A percentile compares a stretch with the other conserved stretches of the same genome.
Evolutionary conservation across 2,797 vertebrate genomes (phyloP).

Genomic region (Psittacula derbiana): DNA sequence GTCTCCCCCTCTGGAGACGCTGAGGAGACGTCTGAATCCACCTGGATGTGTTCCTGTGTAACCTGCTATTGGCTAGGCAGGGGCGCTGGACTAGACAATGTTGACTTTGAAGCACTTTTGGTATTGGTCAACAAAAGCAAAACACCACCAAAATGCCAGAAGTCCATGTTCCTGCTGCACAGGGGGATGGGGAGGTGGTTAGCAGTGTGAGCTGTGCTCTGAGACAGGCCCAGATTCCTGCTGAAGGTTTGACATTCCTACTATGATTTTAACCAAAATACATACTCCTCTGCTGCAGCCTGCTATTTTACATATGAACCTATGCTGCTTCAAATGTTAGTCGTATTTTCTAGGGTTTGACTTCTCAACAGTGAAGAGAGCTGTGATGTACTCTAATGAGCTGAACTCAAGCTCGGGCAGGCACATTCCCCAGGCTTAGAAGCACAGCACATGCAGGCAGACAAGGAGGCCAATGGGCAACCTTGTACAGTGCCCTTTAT

Average conservation of each 20-base stretch:
- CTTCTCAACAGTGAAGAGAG: background rate
- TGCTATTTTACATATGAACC: background rate
- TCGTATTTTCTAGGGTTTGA: background rate
- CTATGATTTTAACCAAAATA: background rate
- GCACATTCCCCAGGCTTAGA: accelerated
- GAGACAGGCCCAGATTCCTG: background rate
- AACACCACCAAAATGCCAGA: background rate
- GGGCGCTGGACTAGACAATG: background rate
- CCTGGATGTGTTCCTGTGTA: background rate
- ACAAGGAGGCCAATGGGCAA: background rate
- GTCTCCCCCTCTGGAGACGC: background rate
- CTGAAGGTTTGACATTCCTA: background rate
- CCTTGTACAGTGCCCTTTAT: background rate
- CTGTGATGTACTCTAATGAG: background rate
- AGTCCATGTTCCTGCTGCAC: background rate
- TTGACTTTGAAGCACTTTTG: background rate
- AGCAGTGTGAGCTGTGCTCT: background rate
- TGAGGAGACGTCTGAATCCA: too few species aligned
- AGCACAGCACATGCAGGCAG: accelerated
- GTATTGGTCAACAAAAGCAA: background rate
- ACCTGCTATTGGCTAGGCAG: background rate
- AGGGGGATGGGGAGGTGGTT: background rate
- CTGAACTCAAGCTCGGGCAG: background rate
- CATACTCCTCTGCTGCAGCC: background rate
- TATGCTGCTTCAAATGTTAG: background rate